Evolutionary conservation across 2,113 vertebrate genomes (phyloP).

Genomic region (Phylloscopus trochilus): DNA sequence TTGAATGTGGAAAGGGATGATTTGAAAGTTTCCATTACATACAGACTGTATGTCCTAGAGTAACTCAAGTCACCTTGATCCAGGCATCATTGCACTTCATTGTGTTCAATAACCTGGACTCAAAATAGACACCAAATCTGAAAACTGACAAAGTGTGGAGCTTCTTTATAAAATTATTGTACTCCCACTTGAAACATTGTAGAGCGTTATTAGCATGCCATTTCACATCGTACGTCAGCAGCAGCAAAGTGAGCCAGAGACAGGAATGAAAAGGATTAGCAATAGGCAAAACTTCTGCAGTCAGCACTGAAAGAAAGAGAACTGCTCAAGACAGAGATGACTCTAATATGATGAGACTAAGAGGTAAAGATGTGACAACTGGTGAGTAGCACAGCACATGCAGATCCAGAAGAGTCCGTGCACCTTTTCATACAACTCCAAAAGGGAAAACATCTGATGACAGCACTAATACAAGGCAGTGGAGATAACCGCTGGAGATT

Average conservation of each 20-base stretch:
- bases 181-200: neutral
- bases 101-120: neutral
- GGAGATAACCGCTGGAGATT: no score
- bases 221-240: neutral
- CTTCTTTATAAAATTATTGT: neutral
- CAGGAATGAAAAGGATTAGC: neutral
- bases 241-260: neutral
- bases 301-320: neutral
- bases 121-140: neutral
- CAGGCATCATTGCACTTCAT: neutral
- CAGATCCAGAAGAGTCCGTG: neutral
- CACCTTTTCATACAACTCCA: neutral
- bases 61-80: neutral
- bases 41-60: accelerated
- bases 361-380: neutral
- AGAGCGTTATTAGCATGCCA: neutral
- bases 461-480: neutral
- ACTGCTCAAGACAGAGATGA: neutral
- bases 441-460: neutral
- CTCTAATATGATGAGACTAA: neutral
- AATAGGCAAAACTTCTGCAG: neutral
- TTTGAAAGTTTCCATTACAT: neutral
- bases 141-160: neutral
- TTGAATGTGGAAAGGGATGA: neutral
- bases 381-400: accelerated